Percentiles rank a stretch among this genome's conserved stretches.
Evolutionary conservation across 2,888 invertebrate genomes (phyloP).

Genomic region (Zonitis immaculata): DNA sequence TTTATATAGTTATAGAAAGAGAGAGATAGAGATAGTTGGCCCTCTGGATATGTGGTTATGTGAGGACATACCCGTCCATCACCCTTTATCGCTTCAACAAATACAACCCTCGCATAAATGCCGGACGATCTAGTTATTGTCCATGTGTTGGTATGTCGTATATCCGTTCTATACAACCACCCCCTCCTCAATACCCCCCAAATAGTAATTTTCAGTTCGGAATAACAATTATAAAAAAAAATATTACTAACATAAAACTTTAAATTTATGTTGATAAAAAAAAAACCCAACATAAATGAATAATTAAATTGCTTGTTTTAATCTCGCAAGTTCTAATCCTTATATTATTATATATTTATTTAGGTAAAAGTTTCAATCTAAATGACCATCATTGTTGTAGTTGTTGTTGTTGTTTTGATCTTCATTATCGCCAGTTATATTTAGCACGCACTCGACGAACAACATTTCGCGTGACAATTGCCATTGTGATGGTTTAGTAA

Average conservation of each 20-base stretch:
- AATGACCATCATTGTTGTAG: constrained; percentile 33
- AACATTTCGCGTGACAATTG: constrained; percentile 42
- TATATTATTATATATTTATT: constrained; percentile 32
- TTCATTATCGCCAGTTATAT: constrained; percentile 44
- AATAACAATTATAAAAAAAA: neutral
- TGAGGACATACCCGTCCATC: constrained; percentile 51
- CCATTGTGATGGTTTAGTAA: constrained; percentile 28
- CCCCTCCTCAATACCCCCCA: neutral
- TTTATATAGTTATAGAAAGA: too few species aligned
- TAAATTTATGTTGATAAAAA: neutral
- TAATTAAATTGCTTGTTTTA: constrained; percentile 11
- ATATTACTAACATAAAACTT: neutral
- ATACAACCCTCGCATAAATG: constrained; percentile 47
- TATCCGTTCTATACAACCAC: constrained; percentile 6
- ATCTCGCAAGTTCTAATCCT: constrained; percentile 20
- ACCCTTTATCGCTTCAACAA: constrained; percentile 49
- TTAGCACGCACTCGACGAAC: constrained; percentile 46
- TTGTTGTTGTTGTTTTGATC: constrained; percentile 38
- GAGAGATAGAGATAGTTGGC: constrained; percentile 2
- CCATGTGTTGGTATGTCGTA: constrained; percentile 3
- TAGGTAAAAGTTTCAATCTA: constrained; percentile 33
- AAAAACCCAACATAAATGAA: neutral
- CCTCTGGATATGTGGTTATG: constrained; percentile 46
- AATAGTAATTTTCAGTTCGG: neutral
- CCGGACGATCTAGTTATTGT: constrained; percentile 41